These are phyloP conservation scores for Myodes glareolus DNA, from an alignment of 2,113 vertebrate genomes.

Conservation along the genomic window DNA sequence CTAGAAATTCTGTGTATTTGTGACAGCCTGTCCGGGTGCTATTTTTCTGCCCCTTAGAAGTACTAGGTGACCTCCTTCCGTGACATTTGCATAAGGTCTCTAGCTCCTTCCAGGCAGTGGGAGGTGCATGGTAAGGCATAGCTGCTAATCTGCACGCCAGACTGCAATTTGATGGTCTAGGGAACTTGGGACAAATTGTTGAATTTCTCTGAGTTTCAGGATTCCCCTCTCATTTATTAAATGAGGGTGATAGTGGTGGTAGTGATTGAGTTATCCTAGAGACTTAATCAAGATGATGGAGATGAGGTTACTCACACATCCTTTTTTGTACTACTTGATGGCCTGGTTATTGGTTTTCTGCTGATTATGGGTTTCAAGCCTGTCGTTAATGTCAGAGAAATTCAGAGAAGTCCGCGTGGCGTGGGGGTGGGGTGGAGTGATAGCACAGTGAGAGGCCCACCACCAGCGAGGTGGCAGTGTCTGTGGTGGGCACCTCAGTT, in stretches of 20 bases:
- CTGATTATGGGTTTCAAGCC: neutral
- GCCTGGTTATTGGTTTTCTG: neutral
- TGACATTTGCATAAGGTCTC: conserved; percentile 11
- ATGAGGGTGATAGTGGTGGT: neutral
- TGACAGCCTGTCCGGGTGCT: neutral
- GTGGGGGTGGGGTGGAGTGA: neutral
- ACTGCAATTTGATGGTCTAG: neutral
- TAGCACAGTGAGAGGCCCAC: neutral
- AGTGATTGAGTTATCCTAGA: conserved; percentile 4
- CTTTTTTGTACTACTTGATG: neutral
- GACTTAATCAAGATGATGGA: conserved; percentile 23
- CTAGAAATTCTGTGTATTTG: neutral
- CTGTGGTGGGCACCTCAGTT: neutral
- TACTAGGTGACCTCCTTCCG: neutral
- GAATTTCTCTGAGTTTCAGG: neutral
- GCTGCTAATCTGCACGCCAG: neutral
- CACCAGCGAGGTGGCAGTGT: neutral
- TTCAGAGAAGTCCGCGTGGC: neutral
- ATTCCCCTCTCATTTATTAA: neutral
- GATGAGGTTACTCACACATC: neutral
- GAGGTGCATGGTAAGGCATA: neutral
- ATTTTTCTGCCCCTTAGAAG: neutral
- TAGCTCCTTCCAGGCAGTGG: neutral
- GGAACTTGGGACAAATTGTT: neutral
- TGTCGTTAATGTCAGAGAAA: neutral